Conservation (phyloP, 2,113 vertebrate species). For the Xiphias gladius region DNA sequence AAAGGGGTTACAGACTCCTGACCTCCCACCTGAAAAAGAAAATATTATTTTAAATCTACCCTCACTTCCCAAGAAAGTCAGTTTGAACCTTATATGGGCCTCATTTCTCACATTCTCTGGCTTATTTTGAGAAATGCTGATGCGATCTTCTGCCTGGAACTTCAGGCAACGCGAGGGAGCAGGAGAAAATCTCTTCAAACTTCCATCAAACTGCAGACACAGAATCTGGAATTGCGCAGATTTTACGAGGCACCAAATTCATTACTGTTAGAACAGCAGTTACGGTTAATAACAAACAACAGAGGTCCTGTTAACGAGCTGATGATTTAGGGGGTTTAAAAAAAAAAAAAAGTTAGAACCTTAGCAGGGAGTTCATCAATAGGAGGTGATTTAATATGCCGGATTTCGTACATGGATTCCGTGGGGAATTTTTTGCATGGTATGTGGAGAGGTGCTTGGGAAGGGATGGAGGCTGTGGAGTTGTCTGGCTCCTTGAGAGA, state of each 20-base stretch:
- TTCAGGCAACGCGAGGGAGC: constrained; percentile 55
- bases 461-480: constrained; percentile 54
- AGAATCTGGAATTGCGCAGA: constrained; percentile 30
- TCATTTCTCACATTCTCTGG: constrained; percentile 45
- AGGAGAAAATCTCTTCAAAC: constrained; percentile 44
- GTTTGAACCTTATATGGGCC: constrained; percentile 8
- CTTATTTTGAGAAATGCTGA: constrained; percentile 68
- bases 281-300: neutral
- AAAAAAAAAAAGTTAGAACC: neutral
- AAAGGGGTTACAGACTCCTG: neutral
- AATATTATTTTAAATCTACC: constrained; percentile 22
- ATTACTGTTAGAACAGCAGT: constrained; percentile 29
- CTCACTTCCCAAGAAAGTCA: constrained; percentile 31
- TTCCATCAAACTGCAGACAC: constrained; percentile 41
- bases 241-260: constrained; percentile 21
- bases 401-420: constrained; percentile 28
- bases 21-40: constrained; percentile 18
- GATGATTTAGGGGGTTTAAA: neutral
- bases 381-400: constrained; percentile 23
- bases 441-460: constrained; percentile 49
- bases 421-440: constrained; percentile 55
- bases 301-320: constrained; percentile 5
- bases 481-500: constrained; percentile 61
- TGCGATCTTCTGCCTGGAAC: constrained; percentile 63
- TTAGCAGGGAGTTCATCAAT: constrained; percentile 16